Evolutionary conservation across 1,140 invertebrate species (phyloP).

Genomic region (Portunus trituberculatus): DNA sequence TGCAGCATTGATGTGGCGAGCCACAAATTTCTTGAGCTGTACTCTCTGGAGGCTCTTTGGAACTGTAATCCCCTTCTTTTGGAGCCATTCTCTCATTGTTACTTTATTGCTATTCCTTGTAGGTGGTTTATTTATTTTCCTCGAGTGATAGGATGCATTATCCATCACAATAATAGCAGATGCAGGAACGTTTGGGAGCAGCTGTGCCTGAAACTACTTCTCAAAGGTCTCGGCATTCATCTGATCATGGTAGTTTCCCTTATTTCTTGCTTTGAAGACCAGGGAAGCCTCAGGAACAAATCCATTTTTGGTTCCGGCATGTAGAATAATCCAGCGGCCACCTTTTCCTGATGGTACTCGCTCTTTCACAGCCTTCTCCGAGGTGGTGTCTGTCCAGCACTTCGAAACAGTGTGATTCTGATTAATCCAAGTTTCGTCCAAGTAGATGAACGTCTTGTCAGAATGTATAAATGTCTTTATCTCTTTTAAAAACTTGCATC

Average conservation of each 20-base stretch:
- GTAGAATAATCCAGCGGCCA: background rate
- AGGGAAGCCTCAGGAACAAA: conserved; percentile 7
- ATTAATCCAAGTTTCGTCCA: conserved; percentile 29
- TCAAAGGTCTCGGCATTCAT: conserved; percentile 44
- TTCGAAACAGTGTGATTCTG: too few relatives aligned
- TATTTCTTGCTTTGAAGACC: conserved; percentile 15
- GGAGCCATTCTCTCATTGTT: conserved; percentile 30
- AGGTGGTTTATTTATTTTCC: background rate
- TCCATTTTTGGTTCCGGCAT: conserved; percentile 24
- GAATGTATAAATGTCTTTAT: background rate
- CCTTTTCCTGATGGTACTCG: too few relatives aligned
- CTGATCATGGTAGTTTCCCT: background rate
- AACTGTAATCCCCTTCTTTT: background rate
- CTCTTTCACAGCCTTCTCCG: too few relatives aligned
- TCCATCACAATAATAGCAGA: conserved; percentile 39
- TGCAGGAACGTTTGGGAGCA: background rate
- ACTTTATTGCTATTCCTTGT: background rate
- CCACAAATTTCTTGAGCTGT: background rate
- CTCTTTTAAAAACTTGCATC: background rate
- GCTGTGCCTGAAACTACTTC: conserved; percentile 37
- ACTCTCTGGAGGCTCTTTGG: background rate
- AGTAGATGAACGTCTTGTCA: background rate
- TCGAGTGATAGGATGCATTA: too few relatives aligned
- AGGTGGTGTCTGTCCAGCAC: too few relatives aligned
- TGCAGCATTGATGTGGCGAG: background rate